Evolutionary conservation across 2,888 invertebrate species (phyloP).

Genomic region (Caenorhabditis drosophilae): DNA sequence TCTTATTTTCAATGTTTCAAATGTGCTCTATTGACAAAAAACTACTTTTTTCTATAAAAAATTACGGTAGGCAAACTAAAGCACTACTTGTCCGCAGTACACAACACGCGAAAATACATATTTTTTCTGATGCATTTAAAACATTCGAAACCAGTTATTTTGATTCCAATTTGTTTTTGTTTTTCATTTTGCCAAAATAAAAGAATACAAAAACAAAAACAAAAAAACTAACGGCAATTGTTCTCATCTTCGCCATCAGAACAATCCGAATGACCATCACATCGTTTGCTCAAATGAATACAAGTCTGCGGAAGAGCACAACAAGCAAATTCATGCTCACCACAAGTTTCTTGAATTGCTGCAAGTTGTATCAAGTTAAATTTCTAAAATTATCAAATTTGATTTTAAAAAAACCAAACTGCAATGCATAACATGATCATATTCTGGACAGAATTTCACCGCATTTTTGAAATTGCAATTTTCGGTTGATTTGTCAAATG

Average conservation of each 20-base stretch:
- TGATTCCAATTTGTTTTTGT: no score
- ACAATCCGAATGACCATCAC: slow-evolving; percentile 65
- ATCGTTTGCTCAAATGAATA: slow-evolving; percentile 53
- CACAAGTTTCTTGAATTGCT: slow-evolving; percentile 54
- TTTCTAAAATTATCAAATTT: neutral
- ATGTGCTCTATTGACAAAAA: neutral
- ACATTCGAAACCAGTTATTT: no score
- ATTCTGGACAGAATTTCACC: slow-evolving; percentile 65
- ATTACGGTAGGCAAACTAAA: no score
- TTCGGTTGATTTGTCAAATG: slow-evolving; percentile 60
- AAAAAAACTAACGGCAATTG: slow-evolving; percentile 64
- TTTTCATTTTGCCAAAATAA: neutral
- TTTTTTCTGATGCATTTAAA: no score
- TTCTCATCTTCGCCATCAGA: slow-evolving; percentile 65
- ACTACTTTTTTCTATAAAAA: neutral
- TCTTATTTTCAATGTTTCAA: no score
- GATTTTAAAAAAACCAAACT: slow-evolving; percentile 47
- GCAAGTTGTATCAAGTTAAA: slow-evolving; percentile 5
- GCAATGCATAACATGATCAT: slow-evolving; percentile 67
- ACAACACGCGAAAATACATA: no score
- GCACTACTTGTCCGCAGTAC: no score
- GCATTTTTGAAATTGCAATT: slow-evolving; percentile 65
- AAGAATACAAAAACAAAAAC: neutral
- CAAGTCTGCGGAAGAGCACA: slow-evolving; percentile 65
- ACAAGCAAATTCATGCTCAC: slow-evolving; percentile 59